Conservation (phyloP, 2,888 invertebrate genomes). For the Nesidiocoris tenuis region DNA sequence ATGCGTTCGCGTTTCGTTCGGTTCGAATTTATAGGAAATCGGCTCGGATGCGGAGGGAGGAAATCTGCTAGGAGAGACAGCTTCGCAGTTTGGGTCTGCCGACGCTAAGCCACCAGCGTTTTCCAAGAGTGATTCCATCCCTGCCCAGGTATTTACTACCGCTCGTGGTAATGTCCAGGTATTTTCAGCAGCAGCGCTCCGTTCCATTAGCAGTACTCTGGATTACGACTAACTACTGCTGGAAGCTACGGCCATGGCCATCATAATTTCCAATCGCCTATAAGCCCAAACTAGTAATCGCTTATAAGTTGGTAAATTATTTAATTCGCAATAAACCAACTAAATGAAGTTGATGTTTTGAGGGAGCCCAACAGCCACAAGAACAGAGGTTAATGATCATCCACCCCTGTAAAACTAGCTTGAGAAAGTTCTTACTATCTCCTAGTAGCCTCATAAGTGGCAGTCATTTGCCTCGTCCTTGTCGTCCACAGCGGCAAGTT, state of each 20-base stretch:
- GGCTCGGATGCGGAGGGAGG: neutral
- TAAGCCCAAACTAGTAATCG: too few relatives aligned
- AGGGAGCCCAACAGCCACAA: too few relatives aligned
- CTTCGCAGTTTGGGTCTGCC: neutral
- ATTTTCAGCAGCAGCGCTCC: neutral
- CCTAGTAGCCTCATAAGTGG: too few relatives aligned
- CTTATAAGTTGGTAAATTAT: too few relatives aligned
- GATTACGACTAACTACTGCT: neutral
- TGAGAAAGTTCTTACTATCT: too few relatives aligned
- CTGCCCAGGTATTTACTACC: neutral
- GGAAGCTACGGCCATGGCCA: neutral
- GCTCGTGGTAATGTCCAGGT: neutral
- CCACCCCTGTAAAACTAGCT: too few relatives aligned
- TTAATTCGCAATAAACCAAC: too few relatives aligned
- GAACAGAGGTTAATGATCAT: too few relatives aligned
- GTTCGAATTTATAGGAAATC: slow-evolving; percentile 5
- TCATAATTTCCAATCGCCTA: too few relatives aligned
- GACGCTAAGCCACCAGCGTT: neutral
- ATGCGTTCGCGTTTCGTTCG: slow-evolving; percentile 10
- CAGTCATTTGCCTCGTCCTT: too few relatives aligned
- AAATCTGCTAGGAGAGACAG: neutral
- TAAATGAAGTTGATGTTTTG: too few relatives aligned
- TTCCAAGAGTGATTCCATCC: neutral
- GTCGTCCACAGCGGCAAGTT: too few relatives aligned
- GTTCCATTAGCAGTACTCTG: neutral